Percentiles rank a stretch among this genome's conserved stretches.
These are phyloP conservation scores for Pseudomyrmex sp. DNA, from an alignment of 1,140 invertebrate species.

Conservation along the genomic window DNA sequence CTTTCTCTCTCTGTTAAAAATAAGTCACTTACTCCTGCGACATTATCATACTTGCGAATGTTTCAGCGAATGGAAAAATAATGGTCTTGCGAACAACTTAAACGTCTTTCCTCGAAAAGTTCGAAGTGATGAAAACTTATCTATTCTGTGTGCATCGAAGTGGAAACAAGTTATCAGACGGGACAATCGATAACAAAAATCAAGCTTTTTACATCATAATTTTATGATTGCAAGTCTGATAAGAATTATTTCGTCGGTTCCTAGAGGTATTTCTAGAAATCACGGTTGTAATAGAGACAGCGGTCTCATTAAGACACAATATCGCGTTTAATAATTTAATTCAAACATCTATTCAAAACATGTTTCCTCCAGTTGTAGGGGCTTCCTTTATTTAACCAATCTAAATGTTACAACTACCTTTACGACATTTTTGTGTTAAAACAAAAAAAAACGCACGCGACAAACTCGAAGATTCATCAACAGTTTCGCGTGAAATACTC, in stretches of 20 bases:
- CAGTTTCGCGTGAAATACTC: background rate
- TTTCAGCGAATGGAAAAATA: slow-evolving; percentile 20
- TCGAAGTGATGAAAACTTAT: slow-evolving; percentile 23
- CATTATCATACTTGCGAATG: slow-evolving; percentile 19
- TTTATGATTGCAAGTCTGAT: slow-evolving; percentile 13
- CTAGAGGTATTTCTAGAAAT: background rate
- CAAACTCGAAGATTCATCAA: background rate
- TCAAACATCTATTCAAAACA: background rate
- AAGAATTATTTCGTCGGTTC: background rate
- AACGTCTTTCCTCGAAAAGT: slow-evolving; percentile 15
- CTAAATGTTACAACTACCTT: background rate
- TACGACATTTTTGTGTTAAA: background rate
- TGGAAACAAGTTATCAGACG: background rate
- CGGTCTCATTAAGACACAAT: slow-evolving; percentile 20
- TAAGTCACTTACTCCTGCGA: slow-evolving; percentile 1
- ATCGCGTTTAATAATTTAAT: slow-evolving; percentile 21
- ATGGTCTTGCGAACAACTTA: slow-evolving; percentile 25
- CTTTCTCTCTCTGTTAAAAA: background rate
- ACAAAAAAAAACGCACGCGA: background rate
- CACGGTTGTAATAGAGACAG: background rate
- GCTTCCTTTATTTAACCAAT: background rate
- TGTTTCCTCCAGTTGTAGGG: background rate
- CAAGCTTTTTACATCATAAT: background rate
- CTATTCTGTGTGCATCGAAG: background rate
- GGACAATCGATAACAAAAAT: slow-evolving; percentile 18